Evolutionary conservation across 2,113 vertebrate species (phyloP).

Genomic region (Bambusicola thoracicus): DNA sequence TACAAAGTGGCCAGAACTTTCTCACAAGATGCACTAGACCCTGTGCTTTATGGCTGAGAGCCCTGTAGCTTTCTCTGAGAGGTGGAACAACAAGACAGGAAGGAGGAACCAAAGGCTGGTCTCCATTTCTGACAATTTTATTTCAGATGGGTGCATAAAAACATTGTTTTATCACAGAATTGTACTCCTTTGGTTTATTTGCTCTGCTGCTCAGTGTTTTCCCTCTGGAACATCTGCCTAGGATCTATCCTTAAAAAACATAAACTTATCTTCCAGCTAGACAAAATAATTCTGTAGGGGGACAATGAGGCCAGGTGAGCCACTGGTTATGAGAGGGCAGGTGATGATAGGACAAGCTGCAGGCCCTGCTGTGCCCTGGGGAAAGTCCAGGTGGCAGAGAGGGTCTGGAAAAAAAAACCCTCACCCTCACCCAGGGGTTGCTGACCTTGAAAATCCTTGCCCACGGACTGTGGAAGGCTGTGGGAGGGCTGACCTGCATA

Average conservation of each 20-base stretch:
- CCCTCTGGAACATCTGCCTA: not conserved
- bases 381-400: not conserved
- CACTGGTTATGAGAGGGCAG: not conserved
- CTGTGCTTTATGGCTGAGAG: not conserved
- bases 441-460: not conserved
- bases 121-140: not conserved
- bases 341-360: not conserved
- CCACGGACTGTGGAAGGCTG: accelerated
- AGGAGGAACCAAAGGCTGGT: not conserved
- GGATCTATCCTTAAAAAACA: slow-evolving; percentile 6
- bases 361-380: not conserved
- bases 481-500: not conserved
- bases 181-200: not conserved
- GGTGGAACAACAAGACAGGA: not conserved
- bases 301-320: not conserved
- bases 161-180: not conserved
- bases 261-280: not conserved
- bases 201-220: not conserved
- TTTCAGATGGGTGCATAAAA: not conserved
- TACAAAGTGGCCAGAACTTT: not conserved
- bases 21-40: not conserved
- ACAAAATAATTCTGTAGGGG: not conserved
- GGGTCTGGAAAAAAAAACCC: not conserved
- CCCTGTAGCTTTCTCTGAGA: not conserved
- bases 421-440: not conserved